phyloP scores from a whole-genome alignment of 2,113 vertebrate genomes.

The Salminus brasiliensis region DNA sequence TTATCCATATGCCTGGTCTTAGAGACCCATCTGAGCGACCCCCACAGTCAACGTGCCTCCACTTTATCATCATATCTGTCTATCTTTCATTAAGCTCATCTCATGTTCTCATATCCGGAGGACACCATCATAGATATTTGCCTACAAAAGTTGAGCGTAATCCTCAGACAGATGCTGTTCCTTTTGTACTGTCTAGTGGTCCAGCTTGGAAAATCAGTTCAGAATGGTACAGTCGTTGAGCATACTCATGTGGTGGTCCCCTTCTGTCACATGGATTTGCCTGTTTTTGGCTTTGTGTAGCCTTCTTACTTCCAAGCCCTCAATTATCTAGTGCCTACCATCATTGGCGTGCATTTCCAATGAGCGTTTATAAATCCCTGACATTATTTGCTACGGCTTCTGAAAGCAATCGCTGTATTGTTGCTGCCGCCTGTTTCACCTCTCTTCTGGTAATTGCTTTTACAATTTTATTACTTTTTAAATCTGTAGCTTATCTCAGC shows the following conservation, averaged over 20 bases:
- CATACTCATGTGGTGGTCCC: background rate
- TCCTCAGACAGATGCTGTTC: background rate
- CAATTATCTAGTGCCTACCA: slow-evolving; percentile 13
- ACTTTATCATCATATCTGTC: background rate
- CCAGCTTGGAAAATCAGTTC: background rate
- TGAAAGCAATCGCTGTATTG: slow-evolving; percentile 68
- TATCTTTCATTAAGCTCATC: slow-evolving; percentile 2
- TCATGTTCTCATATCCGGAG: background rate
- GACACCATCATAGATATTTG: background rate
- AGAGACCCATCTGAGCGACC: background rate
- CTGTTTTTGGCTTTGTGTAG: slow-evolving; percentile 5
- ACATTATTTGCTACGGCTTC: slow-evolving; percentile 54
- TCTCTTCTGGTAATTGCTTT: slow-evolving; percentile 72
- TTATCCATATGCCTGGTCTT: background rate
- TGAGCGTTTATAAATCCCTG: slow-evolving; percentile 58
- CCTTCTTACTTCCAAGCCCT: background rate
- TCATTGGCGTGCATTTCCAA: slow-evolving; percentile 46
- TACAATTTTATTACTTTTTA: slow-evolving; percentile 74
- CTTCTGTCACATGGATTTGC: slow-evolving; percentile 4
- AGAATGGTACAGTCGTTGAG: background rate
- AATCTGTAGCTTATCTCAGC: slow-evolving; percentile 69
- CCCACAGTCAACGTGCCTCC: background rate
- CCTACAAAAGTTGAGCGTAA: background rate
- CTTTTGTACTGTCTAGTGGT: background rate
- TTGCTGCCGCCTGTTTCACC: slow-evolving; percentile 63